Conservation (phyloP, 2,113 vertebrate species). For the Eulemur rufifrons region DNA sequence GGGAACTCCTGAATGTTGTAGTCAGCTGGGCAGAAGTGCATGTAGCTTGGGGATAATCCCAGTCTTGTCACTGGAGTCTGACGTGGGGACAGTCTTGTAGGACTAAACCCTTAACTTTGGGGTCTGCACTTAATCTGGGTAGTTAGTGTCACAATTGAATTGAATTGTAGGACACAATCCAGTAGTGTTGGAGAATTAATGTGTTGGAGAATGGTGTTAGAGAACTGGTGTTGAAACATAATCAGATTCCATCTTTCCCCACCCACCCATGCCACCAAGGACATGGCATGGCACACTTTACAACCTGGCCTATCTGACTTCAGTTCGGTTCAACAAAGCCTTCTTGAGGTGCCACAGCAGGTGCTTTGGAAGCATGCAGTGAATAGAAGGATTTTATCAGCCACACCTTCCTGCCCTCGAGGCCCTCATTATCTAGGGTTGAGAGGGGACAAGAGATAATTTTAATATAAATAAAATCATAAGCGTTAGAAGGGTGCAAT, state of each 20-base stretch:
- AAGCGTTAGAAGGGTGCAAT: neutral
- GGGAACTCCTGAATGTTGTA: neutral
- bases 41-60: neutral
- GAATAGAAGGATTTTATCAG: neutral
- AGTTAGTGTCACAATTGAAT: neutral
- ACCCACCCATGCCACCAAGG: neutral
- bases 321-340: neutral
- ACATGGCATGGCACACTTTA: neutral
- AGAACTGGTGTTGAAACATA: neutral
- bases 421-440: neutral
- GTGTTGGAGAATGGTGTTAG: neutral
- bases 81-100: neutral
- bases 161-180: neutral
- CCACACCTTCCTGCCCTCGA: neutral
- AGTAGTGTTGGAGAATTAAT: neutral
- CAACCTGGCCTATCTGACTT: neutral
- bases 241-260: neutral
- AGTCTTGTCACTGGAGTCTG: neutral
- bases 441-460: neutral
- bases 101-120: neutral
- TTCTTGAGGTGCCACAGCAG: neutral
- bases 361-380: neutral
- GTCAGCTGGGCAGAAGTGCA: neutral
- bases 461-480: neutral
- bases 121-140: neutral